phyloP scores from a whole-genome alignment of 64 coral and sea anemone genomes.

The Cladopsammia gracilis region DNA sequence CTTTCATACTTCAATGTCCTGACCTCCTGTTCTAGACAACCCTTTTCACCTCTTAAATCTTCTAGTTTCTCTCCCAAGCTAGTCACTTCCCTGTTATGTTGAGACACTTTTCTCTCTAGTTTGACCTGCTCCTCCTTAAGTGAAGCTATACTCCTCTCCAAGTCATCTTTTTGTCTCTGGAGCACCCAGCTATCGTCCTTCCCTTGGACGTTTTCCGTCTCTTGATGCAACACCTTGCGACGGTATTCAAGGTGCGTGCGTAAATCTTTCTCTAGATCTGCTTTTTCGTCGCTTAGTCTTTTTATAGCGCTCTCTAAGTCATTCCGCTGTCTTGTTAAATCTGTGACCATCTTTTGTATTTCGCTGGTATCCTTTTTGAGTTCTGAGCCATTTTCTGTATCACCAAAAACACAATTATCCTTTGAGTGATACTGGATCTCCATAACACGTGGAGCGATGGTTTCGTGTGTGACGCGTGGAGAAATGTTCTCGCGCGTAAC shows the following conservation, averaged over 20 bases:
- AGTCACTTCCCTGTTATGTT: slow-evolving; percentile 46
- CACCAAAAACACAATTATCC: not conserved
- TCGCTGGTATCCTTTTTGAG: not conserved
- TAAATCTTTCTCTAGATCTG: slow-evolving; percentile 61
- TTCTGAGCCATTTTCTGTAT: not conserved
- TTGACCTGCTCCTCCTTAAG: slow-evolving; percentile 76
- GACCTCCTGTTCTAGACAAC: slow-evolving; percentile 36
- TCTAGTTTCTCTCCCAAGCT: slow-evolving; percentile 53
- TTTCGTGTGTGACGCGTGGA: not conserved
- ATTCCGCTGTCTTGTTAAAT: slow-evolving; percentile 50
- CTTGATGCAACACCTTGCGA: slow-evolving; percentile 17
- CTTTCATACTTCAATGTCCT: slow-evolving; percentile 55
- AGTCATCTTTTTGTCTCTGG: slow-evolving; percentile 51
- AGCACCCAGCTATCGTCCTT: not conserved
- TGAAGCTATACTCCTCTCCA: slow-evolving; percentile 51
- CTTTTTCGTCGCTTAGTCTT: slow-evolving; percentile 57
- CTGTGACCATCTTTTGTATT: slow-evolving; percentile 43
- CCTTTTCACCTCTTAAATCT: slow-evolving; percentile 42
- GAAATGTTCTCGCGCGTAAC: slow-evolving; percentile 1
- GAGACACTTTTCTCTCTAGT: slow-evolving; percentile 69
- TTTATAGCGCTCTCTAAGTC: slow-evolving; percentile 50
- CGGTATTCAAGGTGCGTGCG: slow-evolving; percentile 15
- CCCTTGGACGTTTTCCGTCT: not conserved
- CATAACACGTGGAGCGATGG: not conserved
- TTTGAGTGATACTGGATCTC: not conserved